These are phyloP conservation scores for Phylloscopus trochilus DNA, from an alignment of 2,113 vertebrate species.

Conservation along the genomic window DNA sequence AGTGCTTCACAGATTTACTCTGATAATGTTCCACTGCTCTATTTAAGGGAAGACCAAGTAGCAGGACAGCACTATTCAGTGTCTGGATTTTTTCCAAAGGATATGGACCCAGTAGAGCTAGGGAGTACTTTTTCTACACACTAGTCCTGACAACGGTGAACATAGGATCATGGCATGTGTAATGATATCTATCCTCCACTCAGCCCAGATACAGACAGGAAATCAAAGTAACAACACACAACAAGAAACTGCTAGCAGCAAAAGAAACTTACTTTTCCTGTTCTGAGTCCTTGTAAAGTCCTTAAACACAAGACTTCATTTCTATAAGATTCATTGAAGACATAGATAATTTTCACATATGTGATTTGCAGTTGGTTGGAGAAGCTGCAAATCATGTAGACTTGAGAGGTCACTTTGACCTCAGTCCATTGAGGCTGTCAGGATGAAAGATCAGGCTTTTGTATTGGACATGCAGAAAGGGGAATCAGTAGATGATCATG, in stretches of 20 bases:
- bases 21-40: background rate
- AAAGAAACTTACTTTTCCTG: background rate
- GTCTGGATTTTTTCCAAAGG: background rate
- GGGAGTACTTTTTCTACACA: background rate
- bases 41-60: background rate
- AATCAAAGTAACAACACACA: background rate
- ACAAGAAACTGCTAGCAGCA: background rate
- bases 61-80: background rate
- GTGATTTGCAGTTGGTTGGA: background rate
- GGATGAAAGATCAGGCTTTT: background rate
- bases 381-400: background rate
- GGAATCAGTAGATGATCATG: background rate
- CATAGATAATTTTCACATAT: background rate
- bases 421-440: background rate
- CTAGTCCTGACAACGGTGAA: background rate
- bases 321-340: background rate
- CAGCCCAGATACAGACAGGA: background rate
- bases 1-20: background rate
- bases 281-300: background rate
- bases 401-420: background rate
- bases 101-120: background rate
- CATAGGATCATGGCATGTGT: rapidly evolving
- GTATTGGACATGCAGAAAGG: rapidly evolving
- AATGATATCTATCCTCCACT: background rate
- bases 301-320: background rate